Base-by-base conservation (phyloP, 2,888 invertebrate genomes). In the Norana najaformis region DNA sequence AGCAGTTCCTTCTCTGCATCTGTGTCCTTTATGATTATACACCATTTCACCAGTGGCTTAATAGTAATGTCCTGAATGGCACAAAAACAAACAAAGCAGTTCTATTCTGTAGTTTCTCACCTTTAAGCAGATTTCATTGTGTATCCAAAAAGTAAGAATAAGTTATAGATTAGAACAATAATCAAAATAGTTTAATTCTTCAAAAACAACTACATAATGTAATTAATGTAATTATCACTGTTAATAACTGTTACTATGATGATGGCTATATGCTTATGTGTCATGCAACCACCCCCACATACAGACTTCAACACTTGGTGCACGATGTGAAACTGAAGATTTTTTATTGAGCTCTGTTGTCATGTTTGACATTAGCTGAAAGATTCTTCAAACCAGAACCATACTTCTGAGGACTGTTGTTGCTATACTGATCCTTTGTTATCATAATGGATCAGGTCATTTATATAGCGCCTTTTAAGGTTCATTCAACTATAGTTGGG, bases 31-130 rank as follows among this genome's bases (percentile, higher is more conserved):
- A 53, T 89, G 34, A 90, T 90, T 34, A 83, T 90, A 35, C 90
- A 90, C 34, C 30, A 89, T 53, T 90, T 93, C 20, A 95, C 95
- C 47, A 95, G 92, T 3, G 94, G 94, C 91, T 95, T 95, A 90
- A 95, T 95, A 2, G 95, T 95, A 34, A 94, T 94, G 20, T 95
- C 95, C 95, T 95, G 91, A 88, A 92, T 90, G 37, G 13, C 39
- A 88, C 37, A 18, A 39, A 11, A 88, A 89, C 39, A 38, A 38
- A 88, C 88, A 37, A 37, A 34, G 88, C 34, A 38, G 5, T 88
- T 34, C 39, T 83, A 34, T 36, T 89, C 30, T 30, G n/a, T 53
- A 30, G 36, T 14, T 83, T 69, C 35, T 35, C 35, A 39, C 36
- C 20, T 83, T 36, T 53, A 30, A 20, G 16, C 34, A 82, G 30